Percentiles rank a stretch among this genome's conserved stretches.
These are phyloP conservation scores for Pterobdella sp. DNA, from an alignment of 2,888 invertebrate species.

Conservation along the genomic window DNA sequence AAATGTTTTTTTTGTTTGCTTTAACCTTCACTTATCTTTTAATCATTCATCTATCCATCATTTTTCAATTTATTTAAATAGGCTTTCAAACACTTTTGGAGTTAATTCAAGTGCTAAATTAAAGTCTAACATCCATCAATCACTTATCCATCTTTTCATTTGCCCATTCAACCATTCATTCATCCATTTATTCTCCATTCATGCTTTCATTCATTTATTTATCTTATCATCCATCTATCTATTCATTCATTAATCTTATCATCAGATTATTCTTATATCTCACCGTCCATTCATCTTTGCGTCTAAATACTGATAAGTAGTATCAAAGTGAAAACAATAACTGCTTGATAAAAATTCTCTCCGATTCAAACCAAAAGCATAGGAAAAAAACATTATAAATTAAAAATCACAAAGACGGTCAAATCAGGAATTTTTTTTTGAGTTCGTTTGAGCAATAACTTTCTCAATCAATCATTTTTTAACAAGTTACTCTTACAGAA, in stretches of 20 bases:
- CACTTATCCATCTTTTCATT: background rate
- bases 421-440: no score
- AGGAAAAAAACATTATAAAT: no score
- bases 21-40: background rate
- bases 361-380: no score
- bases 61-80: background rate
- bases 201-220: background rate
- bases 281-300: background rate
- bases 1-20: background rate
- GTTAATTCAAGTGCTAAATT: background rate
- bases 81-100: background rate
- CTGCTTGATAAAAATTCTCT: no score
- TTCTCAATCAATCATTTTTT: no score
- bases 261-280: background rate
- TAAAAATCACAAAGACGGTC: no score
- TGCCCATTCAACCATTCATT: slow-evolving; percentile 3
- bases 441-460: no score
- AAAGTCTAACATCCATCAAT: no score
- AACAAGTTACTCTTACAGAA: no score
- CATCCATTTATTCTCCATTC: background rate
- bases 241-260: background rate
- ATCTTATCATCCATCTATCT: background rate
- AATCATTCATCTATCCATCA: background rate
- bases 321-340: no score
- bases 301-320: no score